Evolutionary conservation across 2,888 invertebrate genomes (phyloP).

Genomic region (Drepanosiphum platanoidis): DNA sequence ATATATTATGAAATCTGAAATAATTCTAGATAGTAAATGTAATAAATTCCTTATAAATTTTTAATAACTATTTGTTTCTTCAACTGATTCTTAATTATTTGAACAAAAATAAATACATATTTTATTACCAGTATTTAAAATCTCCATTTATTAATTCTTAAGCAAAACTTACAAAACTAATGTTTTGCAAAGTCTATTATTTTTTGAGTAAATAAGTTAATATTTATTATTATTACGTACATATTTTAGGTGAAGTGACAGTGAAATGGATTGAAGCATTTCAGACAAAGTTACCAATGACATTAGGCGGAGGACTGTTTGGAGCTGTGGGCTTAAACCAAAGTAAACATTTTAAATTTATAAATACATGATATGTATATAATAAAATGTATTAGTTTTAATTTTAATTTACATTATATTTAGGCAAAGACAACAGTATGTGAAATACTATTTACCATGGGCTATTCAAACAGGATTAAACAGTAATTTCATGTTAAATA

Average conservation of each 20-base stretch:
- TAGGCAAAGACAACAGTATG: constrained; percentile 81
- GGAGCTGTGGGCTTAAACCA: constrained; percentile 87
- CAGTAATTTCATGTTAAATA: constrained; percentile 82
- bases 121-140: too few relatives aligned
- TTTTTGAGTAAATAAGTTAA: neutral
- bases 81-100: too few relatives aligned
- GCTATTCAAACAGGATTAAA: constrained; percentile 80
- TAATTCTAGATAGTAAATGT: too few relatives aligned
- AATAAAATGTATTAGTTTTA: neutral
- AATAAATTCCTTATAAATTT: too few relatives aligned
- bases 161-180: too few relatives aligned
- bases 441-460: constrained; percentile 85
- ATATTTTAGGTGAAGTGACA: constrained; percentile 82
- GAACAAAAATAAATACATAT: too few relatives aligned
- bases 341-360: constrained; percentile 71
- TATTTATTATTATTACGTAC: constrained; percentile 13
- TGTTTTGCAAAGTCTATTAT: too few relatives aligned
- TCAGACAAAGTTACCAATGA: constrained; percentile 96
- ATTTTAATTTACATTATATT: constrained; percentile 63
- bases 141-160: too few relatives aligned
- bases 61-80: too few relatives aligned
- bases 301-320: constrained; percentile 90
- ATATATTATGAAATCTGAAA: too few relatives aligned
- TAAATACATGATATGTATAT: constrained; percentile 14
- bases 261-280: constrained; percentile 98